These are phyloP conservation scores for Chrysocyon brachyurus DNA, from an alignment of 2,797 vertebrate species.

Conservation along the genomic window DNA sequence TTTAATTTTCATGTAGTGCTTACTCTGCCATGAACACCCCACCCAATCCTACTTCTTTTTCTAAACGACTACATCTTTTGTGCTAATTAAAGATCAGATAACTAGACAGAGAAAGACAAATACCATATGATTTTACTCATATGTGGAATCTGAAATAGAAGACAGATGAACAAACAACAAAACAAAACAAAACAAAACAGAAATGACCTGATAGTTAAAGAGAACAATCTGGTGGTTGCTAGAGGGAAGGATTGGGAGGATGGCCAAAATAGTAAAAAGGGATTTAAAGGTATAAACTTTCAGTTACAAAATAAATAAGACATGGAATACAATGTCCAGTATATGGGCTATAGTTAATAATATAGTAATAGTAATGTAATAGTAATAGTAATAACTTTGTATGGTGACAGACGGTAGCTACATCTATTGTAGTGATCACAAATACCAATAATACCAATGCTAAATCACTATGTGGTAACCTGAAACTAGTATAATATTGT, in stretches of 20 bases:
- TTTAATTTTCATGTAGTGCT: neutral
- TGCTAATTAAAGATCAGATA: neutral
- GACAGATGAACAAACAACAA: neutral
- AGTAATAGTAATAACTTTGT: neutral
- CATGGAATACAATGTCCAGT: neutral
- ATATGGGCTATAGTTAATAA: neutral
- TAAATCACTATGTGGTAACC: neutral
- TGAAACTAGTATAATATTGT: neutral
- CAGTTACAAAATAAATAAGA: neutral
- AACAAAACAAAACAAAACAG: neutral
- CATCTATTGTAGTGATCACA: neutral
- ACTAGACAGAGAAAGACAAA: neutral
- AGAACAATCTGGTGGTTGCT: neutral
- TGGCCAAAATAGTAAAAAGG: neutral
- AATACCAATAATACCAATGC: neutral
- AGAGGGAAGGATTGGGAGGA: neutral
- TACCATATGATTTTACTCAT: neutral
- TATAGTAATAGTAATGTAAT: neutral
- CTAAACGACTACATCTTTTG: neutral
- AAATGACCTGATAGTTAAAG: neutral
- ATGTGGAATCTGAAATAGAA: neutral
- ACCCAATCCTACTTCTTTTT: neutral
- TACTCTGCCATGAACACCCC: neutral
- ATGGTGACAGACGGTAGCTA: neutral
- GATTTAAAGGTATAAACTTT: neutral